Conservation (phyloP, 1,140 invertebrate species). For the Araneus ventricosus region DNA sequence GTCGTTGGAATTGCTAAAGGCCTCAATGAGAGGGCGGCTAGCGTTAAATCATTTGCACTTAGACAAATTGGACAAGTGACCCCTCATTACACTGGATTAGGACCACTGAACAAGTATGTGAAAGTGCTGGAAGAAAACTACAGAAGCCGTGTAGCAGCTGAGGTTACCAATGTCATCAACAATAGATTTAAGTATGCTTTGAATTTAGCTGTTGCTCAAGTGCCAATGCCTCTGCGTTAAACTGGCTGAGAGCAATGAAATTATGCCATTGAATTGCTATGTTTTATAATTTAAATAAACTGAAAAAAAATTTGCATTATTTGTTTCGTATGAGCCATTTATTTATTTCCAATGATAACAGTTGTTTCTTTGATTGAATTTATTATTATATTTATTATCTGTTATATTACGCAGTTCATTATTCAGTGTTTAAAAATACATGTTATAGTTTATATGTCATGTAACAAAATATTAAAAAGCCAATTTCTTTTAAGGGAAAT, state of each 20-base stretch:
- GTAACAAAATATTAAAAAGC: too few species aligned
- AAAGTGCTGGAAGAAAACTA: constrained; percentile 61
- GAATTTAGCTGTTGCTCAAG: constrained; percentile 51
- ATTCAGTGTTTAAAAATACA: too few species aligned
- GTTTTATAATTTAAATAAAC: too few species aligned
- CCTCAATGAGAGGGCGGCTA: not conserved
- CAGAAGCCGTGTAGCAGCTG: not conserved
- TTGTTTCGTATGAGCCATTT: too few species aligned
- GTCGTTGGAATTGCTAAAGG: constrained; percentile 11
- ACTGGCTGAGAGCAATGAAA: not conserved
- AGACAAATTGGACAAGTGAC: not conserved
- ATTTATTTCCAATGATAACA: too few species aligned
- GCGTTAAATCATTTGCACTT: not conserved
- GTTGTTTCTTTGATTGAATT: too few species aligned
- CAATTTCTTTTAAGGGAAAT: too few species aligned
- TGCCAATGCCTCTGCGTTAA: constrained; percentile 68
- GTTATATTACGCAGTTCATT: too few species aligned
- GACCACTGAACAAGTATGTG: constrained; percentile 68
- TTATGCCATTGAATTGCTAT: not conserved
- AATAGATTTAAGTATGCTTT: constrained; percentile 57
- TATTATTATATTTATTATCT: too few species aligned
- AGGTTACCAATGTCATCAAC: constrained; percentile 8
- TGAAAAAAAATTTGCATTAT: too few species aligned
- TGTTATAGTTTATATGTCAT: too few species aligned
- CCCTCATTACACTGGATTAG: constrained; percentile 54